These are phyloP conservation scores for Alosa sapidissima DNA, from an alignment of 2,797 vertebrate species.

Conservation along the genomic window DNA sequence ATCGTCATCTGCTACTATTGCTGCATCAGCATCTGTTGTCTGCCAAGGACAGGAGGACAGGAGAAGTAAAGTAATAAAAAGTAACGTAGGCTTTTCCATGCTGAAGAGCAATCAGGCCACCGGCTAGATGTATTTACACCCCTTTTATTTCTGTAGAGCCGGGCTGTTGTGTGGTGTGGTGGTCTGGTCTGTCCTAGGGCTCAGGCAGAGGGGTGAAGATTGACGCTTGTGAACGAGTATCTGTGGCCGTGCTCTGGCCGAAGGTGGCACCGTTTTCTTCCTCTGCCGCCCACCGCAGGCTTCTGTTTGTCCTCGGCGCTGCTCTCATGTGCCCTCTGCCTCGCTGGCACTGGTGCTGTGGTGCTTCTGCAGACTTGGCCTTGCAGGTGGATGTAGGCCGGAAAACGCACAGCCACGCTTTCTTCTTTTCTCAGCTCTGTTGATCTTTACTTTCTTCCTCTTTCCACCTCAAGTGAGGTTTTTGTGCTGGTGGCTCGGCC, in stretches of 20 bases:
- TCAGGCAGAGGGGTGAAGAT: neutral
- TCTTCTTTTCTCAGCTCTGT: conserved; percentile 43
- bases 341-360: conserved; percentile 20
- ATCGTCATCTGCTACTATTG: neutral
- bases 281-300: neutral
- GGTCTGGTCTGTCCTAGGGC: neutral
- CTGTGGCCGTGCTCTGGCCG: neutral
- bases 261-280: neutral
- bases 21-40: neutral
- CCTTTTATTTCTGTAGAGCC: neutral
- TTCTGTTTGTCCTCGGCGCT: neutral
- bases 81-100: neutral
- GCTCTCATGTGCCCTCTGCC: neutral
- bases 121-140: neutral
- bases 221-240: neutral
- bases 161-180: neutral
- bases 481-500: neutral
- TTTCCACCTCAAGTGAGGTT: neutral
- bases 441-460: conserved; percentile 20
- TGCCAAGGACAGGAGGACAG: conserved; percentile 39
- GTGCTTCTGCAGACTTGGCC: conserved; percentile 25
- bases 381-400: conserved; percentile 36
- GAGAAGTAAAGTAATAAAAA: conserved; percentile 18
- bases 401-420: conserved; percentile 50
- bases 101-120: neutral